These are phyloP conservation scores for Odontocerum albicorne DNA, from an alignment of 2,888 invertebrate genomes.

Conservation along the genomic window DNA sequence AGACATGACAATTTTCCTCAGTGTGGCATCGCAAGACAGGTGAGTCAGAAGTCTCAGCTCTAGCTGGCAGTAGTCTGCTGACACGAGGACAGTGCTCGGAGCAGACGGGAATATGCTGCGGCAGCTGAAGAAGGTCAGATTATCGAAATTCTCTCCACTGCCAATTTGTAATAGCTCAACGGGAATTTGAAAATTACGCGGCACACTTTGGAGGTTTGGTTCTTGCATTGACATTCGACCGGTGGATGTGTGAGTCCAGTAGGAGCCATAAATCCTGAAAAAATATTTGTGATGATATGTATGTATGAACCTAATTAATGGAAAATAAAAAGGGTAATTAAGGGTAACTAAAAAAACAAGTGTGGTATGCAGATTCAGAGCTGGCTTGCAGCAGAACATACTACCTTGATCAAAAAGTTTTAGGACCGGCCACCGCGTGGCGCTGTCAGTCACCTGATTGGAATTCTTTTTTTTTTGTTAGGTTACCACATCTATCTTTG, in stretches of 20 bases:
- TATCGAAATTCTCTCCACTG: slow-evolving; percentile 37
- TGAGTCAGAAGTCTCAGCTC: slow-evolving; percentile 94
- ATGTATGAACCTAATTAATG: neutral
- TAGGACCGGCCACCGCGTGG: too few relatives aligned
- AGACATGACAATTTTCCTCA: slow-evolving; percentile 67
- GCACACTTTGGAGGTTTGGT: slow-evolving; percentile 91
- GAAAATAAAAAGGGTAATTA: too few relatives aligned
- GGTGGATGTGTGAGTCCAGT: slow-evolving; percentile 70
- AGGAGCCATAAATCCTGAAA: slow-evolving; percentile 66
- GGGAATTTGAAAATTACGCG: slow-evolving; percentile 77
- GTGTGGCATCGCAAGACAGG: slow-evolving; percentile 73
- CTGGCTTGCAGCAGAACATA: too few relatives aligned
- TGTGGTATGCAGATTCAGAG: too few relatives aligned
- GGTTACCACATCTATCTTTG: too few relatives aligned
- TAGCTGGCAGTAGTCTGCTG: slow-evolving; percentile 96
- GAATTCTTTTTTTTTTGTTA: too few relatives aligned
- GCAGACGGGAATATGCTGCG: slow-evolving; percentile 69
- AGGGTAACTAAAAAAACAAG: too few relatives aligned
- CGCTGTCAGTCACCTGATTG: too few relatives aligned
- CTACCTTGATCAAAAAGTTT: too few relatives aligned
- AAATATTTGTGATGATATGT: neutral
- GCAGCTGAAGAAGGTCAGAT: slow-evolving; percentile 57
- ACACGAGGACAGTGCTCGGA: slow-evolving; percentile 66
- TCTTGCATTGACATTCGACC: slow-evolving; percentile 90
- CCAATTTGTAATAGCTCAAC: slow-evolving; percentile 42